Evolutionary conservation across 1,140 invertebrate species (phyloP).

Genomic region (Drosophila cardini): DNA sequence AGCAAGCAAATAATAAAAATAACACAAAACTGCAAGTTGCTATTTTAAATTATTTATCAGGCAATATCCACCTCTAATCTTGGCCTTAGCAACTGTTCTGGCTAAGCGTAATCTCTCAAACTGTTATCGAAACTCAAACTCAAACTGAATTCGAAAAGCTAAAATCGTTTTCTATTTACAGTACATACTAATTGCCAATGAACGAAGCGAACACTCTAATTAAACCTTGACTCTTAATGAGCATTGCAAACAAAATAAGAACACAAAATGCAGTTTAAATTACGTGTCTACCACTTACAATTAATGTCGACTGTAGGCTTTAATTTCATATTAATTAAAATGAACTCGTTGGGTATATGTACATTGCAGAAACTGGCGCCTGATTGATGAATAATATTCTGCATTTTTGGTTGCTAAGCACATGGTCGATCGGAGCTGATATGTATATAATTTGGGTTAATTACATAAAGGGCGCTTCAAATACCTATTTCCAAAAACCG

Average conservation of each 20-base stretch:
- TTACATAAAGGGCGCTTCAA: conserved; percentile 47
- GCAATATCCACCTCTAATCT: conserved; percentile 6
- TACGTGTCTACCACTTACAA: conserved; percentile 27
- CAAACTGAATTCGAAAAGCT: conserved; percentile 6
- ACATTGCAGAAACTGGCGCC: conserved; percentile 10
- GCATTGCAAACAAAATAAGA: conserved; percentile 17
- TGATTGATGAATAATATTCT: conserved; percentile 16
- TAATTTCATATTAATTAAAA: conserved; percentile 28
- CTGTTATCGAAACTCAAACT: conserved; percentile 12
- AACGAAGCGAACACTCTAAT: conserved; percentile 27
- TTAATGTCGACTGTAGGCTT: conserved; percentile 9
- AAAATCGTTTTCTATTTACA: conserved; percentile 2
- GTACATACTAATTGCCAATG: conserved; percentile 17
- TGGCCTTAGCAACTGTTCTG: conserved; percentile 1
- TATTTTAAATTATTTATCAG: conserved; percentile 25
- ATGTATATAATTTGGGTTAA: conserved; percentile 18
- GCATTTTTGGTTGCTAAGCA: conserved; percentile 11
- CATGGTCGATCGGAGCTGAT: conserved; percentile 11
- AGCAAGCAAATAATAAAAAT: conserved; percentile 56
- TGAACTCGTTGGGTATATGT: neutral
- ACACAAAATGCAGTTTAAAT: conserved; percentile 5
- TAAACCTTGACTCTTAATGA: conserved; percentile 33
- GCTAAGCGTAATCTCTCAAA: conserved; percentile 1
- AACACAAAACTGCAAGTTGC: conserved; percentile 15
- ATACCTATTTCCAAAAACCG: conserved; percentile 15